phyloP scores from a whole-genome alignment of 2,113 vertebrate species.

The Ctenomys sociabilis region DNA sequence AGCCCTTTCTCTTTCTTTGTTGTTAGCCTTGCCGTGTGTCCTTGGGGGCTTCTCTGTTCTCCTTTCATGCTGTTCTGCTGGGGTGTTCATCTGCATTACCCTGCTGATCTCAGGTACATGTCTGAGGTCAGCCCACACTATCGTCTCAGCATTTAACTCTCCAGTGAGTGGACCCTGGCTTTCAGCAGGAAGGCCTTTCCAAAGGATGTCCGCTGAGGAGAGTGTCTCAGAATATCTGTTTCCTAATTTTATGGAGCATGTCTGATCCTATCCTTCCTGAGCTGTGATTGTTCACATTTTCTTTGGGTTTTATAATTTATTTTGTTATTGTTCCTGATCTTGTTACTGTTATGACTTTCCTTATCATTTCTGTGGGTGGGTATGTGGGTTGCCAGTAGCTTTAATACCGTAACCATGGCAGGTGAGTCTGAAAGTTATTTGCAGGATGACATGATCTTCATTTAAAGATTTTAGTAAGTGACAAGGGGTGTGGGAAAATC shows the following conservation, averaged over 20 bases:
- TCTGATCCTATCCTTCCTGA: not conserved
- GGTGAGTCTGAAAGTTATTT: constrained; percentile 44
- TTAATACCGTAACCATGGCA: not conserved
- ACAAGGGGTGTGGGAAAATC: not conserved
- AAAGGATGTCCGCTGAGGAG: not conserved
- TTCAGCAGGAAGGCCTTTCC: not conserved
- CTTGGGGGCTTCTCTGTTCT: not conserved
- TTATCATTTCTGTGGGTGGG: not conserved
- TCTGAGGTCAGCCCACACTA: not conserved
- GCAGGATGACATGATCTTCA: constrained; percentile 5
- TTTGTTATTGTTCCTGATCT: not conserved
- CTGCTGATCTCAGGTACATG: not conserved
- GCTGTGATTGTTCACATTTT: not conserved
- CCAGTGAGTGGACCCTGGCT: not conserved
- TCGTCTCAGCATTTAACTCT: not conserved
- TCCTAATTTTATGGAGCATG: not conserved
- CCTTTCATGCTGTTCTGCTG: not conserved
- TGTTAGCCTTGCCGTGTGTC: not conserved
- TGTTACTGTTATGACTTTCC: constrained; percentile 13
- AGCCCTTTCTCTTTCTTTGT: not conserved
- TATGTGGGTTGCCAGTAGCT: not conserved
- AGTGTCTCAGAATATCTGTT: not conserved
- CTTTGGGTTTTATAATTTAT: constrained; percentile 14
- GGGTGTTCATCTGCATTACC: too few species aligned
- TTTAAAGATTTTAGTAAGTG: constrained; percentile 15